Evolutionary conservation across 2,888 invertebrate species (phyloP), one percentile per base, ranked within the genome.

Genomic region (Drosophila dives): DNA sequence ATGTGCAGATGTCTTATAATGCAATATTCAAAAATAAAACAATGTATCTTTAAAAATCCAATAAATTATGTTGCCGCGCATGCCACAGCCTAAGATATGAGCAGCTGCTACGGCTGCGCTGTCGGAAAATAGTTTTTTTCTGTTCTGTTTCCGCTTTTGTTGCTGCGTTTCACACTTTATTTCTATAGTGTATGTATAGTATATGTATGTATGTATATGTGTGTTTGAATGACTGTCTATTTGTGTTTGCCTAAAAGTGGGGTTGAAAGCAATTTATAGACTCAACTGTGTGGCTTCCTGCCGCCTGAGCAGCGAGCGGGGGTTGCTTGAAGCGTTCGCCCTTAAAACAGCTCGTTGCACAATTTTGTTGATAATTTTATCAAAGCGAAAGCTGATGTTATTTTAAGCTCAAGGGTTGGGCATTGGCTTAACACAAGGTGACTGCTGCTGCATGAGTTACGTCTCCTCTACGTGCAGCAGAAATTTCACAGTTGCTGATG

Each of bases 211-310:
- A 10, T 40, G 40, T 10, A 3, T 10, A n/a, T 34, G 32, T 33
- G 17, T 58, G 48, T 36, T 20, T 56, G 63, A 29, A 29, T 29
- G 29, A 29, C 29, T 29, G 29, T 4, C 29, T 29, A 29, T 60
- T 7, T 49, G 55, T 34, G 12, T 38, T 12, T 54, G 23, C n/a
- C 32, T 64, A 48, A 12, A 42, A 48, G 23, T 60, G 63, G 78
- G 78, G 78, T 72, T 67, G 78, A 58, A 78, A 72, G 36, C 38
- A 64, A 61, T 67, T 65, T 65, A 29, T 53, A 61, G 40, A 49
- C 63, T 40, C 75, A 71, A 55, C 77, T 75, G 69, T 73, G 36
- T 70, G 78, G 78, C 78, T 79, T 79, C 78, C 78, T 79, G 73
- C 10, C 40, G 64, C 51, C 50, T 12, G 15, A 51, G 50, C 49